phyloP scores from a whole-genome alignment of 2,797 vertebrate genomes.

The Anableps anableps region DNA sequence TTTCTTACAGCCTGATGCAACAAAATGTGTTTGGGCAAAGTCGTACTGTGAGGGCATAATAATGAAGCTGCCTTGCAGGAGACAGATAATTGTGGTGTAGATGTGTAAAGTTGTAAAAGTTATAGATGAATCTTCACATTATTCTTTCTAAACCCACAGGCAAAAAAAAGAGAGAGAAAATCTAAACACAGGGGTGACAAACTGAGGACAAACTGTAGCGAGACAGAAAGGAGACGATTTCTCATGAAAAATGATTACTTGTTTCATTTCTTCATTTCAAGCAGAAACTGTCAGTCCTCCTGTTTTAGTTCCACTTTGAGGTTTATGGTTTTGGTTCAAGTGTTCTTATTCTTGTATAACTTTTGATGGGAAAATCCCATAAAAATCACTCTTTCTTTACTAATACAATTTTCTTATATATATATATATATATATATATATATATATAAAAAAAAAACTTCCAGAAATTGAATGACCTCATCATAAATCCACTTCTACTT shows the following conservation, averaged over 20 bases:
- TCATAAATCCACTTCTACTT: not conserved
- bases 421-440: too few relatives aligned
- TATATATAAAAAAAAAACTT: not conserved
- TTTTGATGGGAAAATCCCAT: not conserved
- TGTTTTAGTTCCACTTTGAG: not conserved
- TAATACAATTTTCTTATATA: not conserved
- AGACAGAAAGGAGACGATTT: not conserved
- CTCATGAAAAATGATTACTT: conserved; percentile 10
- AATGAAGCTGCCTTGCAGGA: conserved; percentile 45
- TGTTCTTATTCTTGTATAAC: not conserved
- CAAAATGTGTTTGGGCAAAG: conserved; percentile 47
- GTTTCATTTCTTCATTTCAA: not conserved
- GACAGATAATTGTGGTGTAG: conserved; percentile 43
- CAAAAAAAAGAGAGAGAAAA: conserved; percentile 15
- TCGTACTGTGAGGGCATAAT: conserved; percentile 47
- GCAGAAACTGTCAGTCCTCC: not conserved
- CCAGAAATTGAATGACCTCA: not conserved
- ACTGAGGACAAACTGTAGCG: not conserved
- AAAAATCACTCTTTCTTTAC: not conserved
- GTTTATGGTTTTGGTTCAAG: not conserved
- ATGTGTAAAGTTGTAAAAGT: conserved; percentile 30
- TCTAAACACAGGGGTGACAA: not conserved
- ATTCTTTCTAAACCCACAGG: conserved; percentile 21
- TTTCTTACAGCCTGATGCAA: conserved; percentile 54
- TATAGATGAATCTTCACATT: conserved; percentile 40